These are phyloP conservation scores for Sepioteuthis lessoniana DNA, from an alignment of 2,888 invertebrate species.

Conservation along the genomic window DNA sequence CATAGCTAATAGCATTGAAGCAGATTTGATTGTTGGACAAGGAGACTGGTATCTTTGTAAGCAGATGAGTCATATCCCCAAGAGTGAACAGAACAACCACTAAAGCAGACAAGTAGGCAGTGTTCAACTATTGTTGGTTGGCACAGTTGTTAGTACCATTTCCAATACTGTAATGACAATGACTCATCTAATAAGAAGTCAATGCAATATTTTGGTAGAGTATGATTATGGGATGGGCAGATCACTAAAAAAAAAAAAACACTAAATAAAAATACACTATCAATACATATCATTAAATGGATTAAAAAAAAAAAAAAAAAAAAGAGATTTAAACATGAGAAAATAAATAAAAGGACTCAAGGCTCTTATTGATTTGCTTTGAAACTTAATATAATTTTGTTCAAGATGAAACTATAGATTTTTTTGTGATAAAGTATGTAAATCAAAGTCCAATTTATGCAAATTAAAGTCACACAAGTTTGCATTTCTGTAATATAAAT, in stretches of 20 bases:
- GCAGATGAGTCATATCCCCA: conserved; percentile 8
- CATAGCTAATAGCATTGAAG: neutral
- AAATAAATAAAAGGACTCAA: neutral
- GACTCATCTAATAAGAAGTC: neutral
- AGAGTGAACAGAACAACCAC: conserved; percentile 3
- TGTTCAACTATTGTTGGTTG: neutral
- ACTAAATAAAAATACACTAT: neutral
- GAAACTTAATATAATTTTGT: neutral
- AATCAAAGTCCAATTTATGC: too few species aligned
- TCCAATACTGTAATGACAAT: neutral
- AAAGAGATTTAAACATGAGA: too few species aligned
- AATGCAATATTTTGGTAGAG: neutral
- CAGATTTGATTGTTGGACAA: conserved; percentile 33
- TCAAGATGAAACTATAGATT: neutral
- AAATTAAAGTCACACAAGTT: too few species aligned
- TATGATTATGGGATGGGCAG: neutral
- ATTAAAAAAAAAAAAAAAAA: neutral
- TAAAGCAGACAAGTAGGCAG: neutral
- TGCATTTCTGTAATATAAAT: too few species aligned
- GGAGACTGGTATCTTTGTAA: neutral
- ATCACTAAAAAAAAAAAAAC: neutral
- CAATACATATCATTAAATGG: neutral
- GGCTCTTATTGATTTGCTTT: neutral
- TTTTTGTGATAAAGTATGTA: too few species aligned
- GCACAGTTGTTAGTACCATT: neutral